Evolutionary conservation across 2,888 invertebrate species (phyloP).

Genomic region (Cylindroiulus punctatus): DNA sequence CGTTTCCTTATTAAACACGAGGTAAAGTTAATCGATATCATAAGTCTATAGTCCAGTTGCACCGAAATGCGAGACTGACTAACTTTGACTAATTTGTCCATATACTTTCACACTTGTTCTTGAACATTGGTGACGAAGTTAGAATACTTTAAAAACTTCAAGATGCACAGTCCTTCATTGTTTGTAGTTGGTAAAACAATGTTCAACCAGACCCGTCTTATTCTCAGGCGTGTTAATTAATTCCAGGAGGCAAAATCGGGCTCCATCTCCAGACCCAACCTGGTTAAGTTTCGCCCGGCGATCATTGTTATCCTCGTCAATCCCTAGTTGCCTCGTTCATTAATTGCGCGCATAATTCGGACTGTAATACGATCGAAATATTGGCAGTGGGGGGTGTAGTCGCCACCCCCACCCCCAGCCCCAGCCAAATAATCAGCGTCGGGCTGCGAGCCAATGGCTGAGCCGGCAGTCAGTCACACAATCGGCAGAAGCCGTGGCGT

Average conservation of each 20-base stretch:
- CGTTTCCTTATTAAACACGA: no score
- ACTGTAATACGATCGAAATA: conserved; percentile 4
- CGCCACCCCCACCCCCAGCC: neutral
- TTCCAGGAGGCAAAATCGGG: neutral
- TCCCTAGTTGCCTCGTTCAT: conserved; percentile 22
- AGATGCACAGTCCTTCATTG: no score
- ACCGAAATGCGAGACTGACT: no score
- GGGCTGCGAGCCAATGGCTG: conserved; percentile 13
- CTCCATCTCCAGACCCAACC: neutral
- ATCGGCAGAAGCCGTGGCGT: conserved; percentile 23
- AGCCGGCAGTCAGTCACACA: neutral
- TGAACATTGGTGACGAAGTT: no score
- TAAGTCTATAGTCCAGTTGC: no score
- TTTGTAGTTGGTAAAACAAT: neutral
- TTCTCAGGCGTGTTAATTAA: neutral
- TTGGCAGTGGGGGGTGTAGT: neutral
- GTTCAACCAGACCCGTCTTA: neutral
- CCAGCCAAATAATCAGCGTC: conserved; percentile 9
- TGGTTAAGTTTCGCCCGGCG: neutral
- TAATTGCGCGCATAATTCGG: conserved; percentile 28
- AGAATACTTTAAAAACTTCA: no score
- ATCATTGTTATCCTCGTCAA: neutral
- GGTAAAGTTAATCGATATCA: no score
- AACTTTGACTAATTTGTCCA: no score
- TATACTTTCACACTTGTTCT: no score